Evolutionary conservation across 2,113 vertebrate species (phyloP).

Genomic region (Trochalopteron elliotii): DNA sequence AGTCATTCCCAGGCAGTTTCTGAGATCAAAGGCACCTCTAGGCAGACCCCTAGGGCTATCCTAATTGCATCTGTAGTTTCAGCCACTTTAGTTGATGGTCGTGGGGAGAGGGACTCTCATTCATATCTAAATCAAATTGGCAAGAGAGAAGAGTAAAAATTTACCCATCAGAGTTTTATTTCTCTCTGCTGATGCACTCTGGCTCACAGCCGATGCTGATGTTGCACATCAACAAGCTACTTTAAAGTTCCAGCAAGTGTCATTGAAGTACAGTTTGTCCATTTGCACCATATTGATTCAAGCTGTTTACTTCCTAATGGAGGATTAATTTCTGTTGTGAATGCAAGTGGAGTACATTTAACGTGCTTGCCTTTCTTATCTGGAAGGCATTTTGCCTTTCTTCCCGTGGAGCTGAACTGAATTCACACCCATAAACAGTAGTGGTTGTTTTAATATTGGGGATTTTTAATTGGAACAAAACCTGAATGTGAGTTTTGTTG

Average conservation of each 20-base stretch:
- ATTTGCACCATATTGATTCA: background rate
- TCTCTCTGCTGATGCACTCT: background rate
- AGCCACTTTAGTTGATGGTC: background rate
- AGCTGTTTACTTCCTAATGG: conserved; percentile 1
- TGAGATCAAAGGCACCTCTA: background rate
- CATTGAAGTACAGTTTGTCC: background rate
- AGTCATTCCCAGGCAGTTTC: background rate
- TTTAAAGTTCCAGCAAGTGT: background rate
- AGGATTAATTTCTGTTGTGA: background rate
- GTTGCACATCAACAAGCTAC: background rate
- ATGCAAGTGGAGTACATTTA: background rate
- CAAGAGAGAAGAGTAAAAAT: background rate
- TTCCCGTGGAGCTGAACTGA: background rate
- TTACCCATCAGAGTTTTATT: background rate
- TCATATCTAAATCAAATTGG: background rate
- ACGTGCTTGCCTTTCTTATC: background rate
- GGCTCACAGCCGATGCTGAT: background rate
- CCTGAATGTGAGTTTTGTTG: background rate
- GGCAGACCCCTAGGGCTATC: background rate
- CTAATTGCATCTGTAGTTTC: background rate
- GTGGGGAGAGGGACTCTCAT: background rate
- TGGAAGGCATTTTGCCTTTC: background rate
- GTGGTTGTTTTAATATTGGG: background rate
- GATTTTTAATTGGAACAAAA: background rate
- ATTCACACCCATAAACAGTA: background rate